Base-by-base conservation (phyloP, 2,888 invertebrate genomes). In the Limnephilus lunatus region DNA sequence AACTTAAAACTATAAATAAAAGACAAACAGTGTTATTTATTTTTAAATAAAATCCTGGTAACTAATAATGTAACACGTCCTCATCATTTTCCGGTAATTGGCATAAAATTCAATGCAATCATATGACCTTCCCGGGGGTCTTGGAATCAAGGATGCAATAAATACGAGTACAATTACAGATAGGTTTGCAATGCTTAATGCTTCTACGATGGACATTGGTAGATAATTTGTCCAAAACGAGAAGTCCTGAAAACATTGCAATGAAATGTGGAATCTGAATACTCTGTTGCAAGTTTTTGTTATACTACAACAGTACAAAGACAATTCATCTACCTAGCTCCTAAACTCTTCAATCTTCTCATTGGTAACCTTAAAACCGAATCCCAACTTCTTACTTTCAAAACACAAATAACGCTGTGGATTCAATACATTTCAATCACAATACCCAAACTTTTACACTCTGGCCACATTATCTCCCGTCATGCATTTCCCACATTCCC, bases 111-210 rank as follows among this genome's bases (percentile, higher is more conserved):
- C 31, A 32, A 83, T 83, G 83, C 83, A 32, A 83, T 83, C 35
- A 5, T 83, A 32, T 39, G 83, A 83, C 83, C 83, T 83, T 83
- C 83, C 15, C 15, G 7, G 19, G 83, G 83, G 83, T 83, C 19
- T 83, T 83, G 2, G 32, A 15, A 83, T 83, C 25, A 83, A 32
- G 82, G 82, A 82, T 82, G 81, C 81, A 81, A 81, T 81, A 11
- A 81, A 12, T n/a, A n/a, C n/a, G n/a, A n/a, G n/a, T 7, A 31
- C 30, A 82, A 30, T 82, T 82, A 82, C 68, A 68, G 68, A 53
- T 53, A 4, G 53, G 53, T 25, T 3, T 4, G 5, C 19, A 68
- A 25, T 19, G 19, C 53, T 19, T 5, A 68, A 19, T 5, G 19
- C 25, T 19, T 39, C 7, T 53, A 53, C 19, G 1, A 0, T 7